phyloP scores from a whole-genome alignment of 2,888 invertebrate genomes.

The Pecten maximus region DNA sequence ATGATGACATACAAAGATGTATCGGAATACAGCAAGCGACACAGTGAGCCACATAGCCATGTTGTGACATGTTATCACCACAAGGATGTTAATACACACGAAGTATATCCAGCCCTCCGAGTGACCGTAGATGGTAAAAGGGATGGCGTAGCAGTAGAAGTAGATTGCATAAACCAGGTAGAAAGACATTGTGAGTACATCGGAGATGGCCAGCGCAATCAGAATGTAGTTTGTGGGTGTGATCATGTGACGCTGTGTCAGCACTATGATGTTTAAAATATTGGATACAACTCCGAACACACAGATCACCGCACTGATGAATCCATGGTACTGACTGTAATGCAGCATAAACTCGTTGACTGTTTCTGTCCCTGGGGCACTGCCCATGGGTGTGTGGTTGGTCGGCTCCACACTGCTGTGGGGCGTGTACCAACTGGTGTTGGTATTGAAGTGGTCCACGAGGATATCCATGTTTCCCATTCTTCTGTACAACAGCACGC shows the following conservation, averaged over 20 bases:
- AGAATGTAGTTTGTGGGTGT: constrained; percentile 96
- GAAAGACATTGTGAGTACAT: constrained; percentile 93
- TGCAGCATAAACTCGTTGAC: constrained; percentile 40
- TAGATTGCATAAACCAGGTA: constrained; percentile 88
- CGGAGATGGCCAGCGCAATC: constrained; percentile 92
- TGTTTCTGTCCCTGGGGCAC: background rate
- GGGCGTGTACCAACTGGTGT: constrained; percentile 16
- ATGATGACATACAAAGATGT: constrained; percentile 84
- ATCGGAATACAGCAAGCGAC: constrained; percentile 95
- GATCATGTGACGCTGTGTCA: constrained; percentile 92
- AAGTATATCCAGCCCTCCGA: constrained; percentile 79
- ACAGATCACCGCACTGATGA: constrained; percentile 93
- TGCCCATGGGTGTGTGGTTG: background rate
- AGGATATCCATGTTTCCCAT: constrained; percentile 11
- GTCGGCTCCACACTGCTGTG: background rate
- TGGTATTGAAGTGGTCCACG: background rate
- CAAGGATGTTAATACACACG: constrained; percentile 77
- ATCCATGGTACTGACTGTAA: constrained; percentile 87
- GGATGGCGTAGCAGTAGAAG: constrained; percentile 72
- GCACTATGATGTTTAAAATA: constrained; percentile 94
- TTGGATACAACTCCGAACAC: constrained; percentile 95
- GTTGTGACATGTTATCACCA: constrained; percentile 86
- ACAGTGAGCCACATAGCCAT: constrained; percentile 97
- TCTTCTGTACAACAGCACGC: background rate
- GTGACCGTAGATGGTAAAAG: constrained; percentile 65